These are phyloP conservation scores for Pelvicachromis taeniatus DNA, from an alignment of 2,113 vertebrate genomes.

Conservation along the genomic window DNA sequence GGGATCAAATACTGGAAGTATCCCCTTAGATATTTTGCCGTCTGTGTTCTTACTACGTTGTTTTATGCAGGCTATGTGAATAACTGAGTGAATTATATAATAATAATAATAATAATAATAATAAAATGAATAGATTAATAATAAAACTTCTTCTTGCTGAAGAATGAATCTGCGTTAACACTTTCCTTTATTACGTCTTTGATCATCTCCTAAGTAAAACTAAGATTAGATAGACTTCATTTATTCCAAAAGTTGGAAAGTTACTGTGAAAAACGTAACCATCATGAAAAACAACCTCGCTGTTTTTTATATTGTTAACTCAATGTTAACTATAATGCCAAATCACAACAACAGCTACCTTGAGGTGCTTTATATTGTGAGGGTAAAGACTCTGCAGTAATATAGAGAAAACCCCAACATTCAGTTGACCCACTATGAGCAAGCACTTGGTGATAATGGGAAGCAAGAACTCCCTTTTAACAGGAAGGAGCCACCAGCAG, in stretches of 20 bases:
- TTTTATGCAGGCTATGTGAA: neutral
- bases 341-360: neutral
- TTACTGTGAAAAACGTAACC: neutral
- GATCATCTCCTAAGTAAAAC: neutral
- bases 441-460: neutral
- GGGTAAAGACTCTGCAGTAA: neutral
- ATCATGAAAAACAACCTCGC: neutral
- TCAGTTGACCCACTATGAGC: neutral
- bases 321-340: accelerated
- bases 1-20: neutral
- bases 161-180: neutral
- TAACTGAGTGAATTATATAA: neutral
- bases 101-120: no score
- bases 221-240: neutral
- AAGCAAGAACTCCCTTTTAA: neutral
- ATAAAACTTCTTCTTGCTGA: neutral
- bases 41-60: neutral
- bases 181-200: neutral
- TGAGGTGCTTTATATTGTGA: neutral
- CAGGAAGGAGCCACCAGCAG: neutral
- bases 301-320: neutral
- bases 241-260: neutral
- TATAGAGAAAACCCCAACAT: neutral
- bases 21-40: neutral
- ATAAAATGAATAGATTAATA: neutral